Evolutionary conservation across 2,888 invertebrate genomes (phyloP), one percentile per base, ranked within the genome.

Genomic region (Drosophila bunnanda): DNA sequence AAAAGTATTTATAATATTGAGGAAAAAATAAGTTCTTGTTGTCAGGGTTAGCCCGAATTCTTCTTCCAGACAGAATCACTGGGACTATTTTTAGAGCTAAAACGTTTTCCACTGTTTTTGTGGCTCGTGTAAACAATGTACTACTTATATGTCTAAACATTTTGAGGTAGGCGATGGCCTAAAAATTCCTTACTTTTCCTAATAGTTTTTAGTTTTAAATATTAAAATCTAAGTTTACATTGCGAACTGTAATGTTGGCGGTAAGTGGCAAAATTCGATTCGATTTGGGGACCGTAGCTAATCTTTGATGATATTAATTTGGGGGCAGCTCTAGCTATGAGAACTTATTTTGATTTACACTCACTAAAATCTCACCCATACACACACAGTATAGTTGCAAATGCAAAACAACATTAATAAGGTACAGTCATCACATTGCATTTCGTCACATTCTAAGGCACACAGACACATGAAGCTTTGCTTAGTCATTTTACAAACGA

Each of bases 201-300:
- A 46, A 56, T 56, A 66, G 10, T 46, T 32, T 43, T 25, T 73
- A 64, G 25, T 48, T 36, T 65, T 57, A 54, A 67, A 36, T 54
- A 41, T 38, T 69, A 69, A 56, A 60, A 38, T 79, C 70, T 83
- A 83, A 88, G 80, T 75, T 87, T 80, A 80, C 88, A 86, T 86
- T 83, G 88, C 83, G 83, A 83, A 83, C 71, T 88, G 88, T 80
- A 88, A 70, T 83, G 88, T 82, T 62, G 86, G 86, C 83, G 83
- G 83, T 83, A 83, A 83, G 83, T 83, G 88, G 80, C 88, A 82
- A 81, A 66, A 74, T 54, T 73, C 44, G n/a, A 54, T 46, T 56
- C 20, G 41, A 62, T 54, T 67, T 67, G 46, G 39, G 30, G 22
- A 38, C 13, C 25, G 41, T 74, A 65, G 75, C 13, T 66, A 39